phyloP scores from a whole-genome alignment of 2,113 vertebrate species.

The Mobula hypostoma region DNA sequence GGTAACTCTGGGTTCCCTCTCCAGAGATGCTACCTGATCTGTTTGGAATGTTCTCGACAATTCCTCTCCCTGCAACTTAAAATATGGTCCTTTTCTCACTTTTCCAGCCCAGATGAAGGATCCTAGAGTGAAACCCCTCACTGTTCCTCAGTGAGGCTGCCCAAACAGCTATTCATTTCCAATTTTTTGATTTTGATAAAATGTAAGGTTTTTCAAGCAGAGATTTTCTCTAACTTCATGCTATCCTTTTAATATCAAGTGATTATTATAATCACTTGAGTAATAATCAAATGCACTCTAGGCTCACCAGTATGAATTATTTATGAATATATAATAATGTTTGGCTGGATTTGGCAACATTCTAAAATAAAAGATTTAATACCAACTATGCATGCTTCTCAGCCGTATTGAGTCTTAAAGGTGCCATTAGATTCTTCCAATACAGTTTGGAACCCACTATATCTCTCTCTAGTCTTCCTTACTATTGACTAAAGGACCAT shows the following conservation, averaged over 20 bases:
- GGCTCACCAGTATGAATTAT: neutral
- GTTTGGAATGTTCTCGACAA: too few relatives aligned
- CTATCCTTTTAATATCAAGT: neutral
- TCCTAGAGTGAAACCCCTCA: too few relatives aligned
- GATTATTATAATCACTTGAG: neutral
- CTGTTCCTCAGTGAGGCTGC: too few relatives aligned
- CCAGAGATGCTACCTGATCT: too few relatives aligned
- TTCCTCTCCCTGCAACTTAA: too few relatives aligned
- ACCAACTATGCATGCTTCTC: neutral
- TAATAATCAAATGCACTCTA: neutral
- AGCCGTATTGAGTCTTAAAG: too few relatives aligned
- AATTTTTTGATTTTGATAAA: too few relatives aligned
- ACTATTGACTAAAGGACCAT: neutral
- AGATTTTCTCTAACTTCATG: neutral
- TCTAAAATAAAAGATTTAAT: too few relatives aligned
- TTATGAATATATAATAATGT: neutral
- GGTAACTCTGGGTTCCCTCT: too few relatives aligned
- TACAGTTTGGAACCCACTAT: neutral
- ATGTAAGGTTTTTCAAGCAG: neutral
- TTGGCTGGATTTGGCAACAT: neutral
- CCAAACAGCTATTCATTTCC: too few relatives aligned
- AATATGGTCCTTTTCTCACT: too few relatives aligned
- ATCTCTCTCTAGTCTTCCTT: neutral
- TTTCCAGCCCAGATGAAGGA: too few relatives aligned
- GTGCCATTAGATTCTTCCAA: neutral